Base-by-base conservation (phyloP, 2,888 invertebrate species). In the Schizaphis graminum region DNA sequence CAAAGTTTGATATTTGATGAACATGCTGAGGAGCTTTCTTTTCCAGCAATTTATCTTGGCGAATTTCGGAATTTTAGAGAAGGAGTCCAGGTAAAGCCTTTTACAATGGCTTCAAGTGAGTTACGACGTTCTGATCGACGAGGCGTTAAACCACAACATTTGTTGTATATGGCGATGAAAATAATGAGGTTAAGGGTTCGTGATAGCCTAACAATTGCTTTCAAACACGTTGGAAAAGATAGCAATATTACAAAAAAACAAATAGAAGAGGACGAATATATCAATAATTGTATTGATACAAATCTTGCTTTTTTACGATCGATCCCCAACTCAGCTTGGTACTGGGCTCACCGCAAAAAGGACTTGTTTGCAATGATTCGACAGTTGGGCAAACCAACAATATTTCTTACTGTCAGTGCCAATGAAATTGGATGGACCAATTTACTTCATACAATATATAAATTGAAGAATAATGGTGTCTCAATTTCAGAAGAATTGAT, bases 111-210 rank as follows among this genome's bases (percentile, higher is more conserved):
- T 10, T 95, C 95, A 86, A 96, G 96, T 95, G 96, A 96, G 95
- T 67, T 96, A 95, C 95, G 96, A 95, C 95, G 96, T 7, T 47
- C 95, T 89, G 96, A 96, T 95, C 95, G 96, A 94, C 96, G 96
- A 92, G 96, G 95, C 94, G 95, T 95, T 92, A 96, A 95, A 44
- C 95, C 94, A 44, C 61, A 95, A 35, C 94, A 95, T 47, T 8
- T 96, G 94, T 95, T 96, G 91, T 96, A 96, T 95, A 95, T 95
- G 91, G 96, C 96, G 10, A 95, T 96, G 96, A 96, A 96, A 94
- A 95, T 95, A 24, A 91, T 96, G 95, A 95, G 96, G 89, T 44
- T 3, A 47, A 47, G 47, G 7, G 7, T 90, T 41, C 88, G 41
- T 49, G 94, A 93, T 49, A 91, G 95, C 49, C 53, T 94, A 11